These are phyloP conservation scores for Drosophila seguyi DNA, from an alignment of 1,140 invertebrate genomes.

Conservation along the genomic window DNA sequence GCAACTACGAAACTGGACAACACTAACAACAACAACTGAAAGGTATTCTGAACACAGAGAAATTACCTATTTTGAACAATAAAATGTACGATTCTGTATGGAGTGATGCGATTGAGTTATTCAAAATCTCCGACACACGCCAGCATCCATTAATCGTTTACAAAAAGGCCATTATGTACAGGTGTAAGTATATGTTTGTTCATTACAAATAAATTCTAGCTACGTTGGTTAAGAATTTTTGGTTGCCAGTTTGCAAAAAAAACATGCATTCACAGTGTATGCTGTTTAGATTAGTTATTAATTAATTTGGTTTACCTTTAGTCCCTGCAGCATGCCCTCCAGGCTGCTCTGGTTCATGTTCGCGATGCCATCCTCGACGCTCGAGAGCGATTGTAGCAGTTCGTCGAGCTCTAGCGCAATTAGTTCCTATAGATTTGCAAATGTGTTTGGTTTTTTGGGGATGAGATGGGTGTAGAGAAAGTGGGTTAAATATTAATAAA, in stretches of 20 bases:
- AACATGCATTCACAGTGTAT: conserved; percentile 46
- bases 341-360: conserved; percentile 90
- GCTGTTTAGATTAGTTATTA: no score
- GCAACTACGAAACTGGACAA: conserved; percentile 51
- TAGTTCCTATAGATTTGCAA: conserved; percentile 87
- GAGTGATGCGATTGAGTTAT: conserved; percentile 84
- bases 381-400: conserved; percentile 88
- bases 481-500: conserved; percentile 66
- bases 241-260: conserved; percentile 15
- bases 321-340: conserved; percentile 88
- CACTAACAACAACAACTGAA: conserved; percentile 25
- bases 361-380: conserved; percentile 88
- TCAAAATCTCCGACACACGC: conserved; percentile 72
- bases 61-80: conserved; percentile 23
- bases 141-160: conserved; percentile 80
- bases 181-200: conserved; percentile 64
- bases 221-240: conserved; percentile 26
- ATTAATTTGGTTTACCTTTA: no score
- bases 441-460: conserved; percentile 35
- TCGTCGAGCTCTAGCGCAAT: conserved; percentile 89
- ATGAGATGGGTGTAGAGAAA: conserved; percentile 62
- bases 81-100: conserved; percentile 73
- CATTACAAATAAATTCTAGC: conserved; percentile 31
- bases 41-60: conserved; percentile 29
- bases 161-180: conserved; percentile 43